Evolutionary conservation across 2,113 vertebrate genomes (phyloP), one percentile per base, ranked within the genome.

Genomic region (Microcebus jonahi): DNA sequence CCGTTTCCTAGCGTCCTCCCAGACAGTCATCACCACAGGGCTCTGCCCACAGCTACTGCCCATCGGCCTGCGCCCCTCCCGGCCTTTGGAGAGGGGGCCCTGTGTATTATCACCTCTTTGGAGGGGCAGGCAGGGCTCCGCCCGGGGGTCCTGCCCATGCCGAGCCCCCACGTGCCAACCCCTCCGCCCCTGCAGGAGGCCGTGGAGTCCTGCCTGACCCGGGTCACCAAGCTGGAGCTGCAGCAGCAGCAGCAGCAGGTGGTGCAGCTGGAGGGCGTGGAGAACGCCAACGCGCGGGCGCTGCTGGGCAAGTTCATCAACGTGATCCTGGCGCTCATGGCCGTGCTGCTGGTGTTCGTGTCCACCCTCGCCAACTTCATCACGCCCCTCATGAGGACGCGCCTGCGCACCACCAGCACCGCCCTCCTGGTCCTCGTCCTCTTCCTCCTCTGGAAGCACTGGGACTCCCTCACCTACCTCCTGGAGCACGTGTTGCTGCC

Each of bases 161-260:
- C 77, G 29, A 76, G 76, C 57, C 18, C 39, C 23, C 13, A 1
- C 0, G 14, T 0, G 0, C 92, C 31, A 5, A 0, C 42, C 55
- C 5, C 59, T 36, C 15, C 81, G 31, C 71, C 83, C n/a, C 3
- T 27, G 13, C 98, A 99, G 99, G 99, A 99, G 97, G 99, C 99
- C 0, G 99, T 99, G 98, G 99, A 99, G 99, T 99, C 99, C 65
- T 99, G 99, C 96, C 98, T 99, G 98, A 99, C 99, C 0, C 99
- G 99, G 23, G 99, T 99, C 98, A 99, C 99, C 97, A 99, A 99
- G 98, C 98, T 99, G 98, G 99, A 99, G 98, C 98, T 99, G 63
- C 99, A 99, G 98, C 99, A 99, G 98, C 99, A 99, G 91, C 99
- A 99, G 98, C 99, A 99, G 98, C 99, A 99, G 96, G 99, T 99